Base-by-base conservation (phyloP, 2,113 vertebrate species). In the Semicossyphus pulcher region DNA sequence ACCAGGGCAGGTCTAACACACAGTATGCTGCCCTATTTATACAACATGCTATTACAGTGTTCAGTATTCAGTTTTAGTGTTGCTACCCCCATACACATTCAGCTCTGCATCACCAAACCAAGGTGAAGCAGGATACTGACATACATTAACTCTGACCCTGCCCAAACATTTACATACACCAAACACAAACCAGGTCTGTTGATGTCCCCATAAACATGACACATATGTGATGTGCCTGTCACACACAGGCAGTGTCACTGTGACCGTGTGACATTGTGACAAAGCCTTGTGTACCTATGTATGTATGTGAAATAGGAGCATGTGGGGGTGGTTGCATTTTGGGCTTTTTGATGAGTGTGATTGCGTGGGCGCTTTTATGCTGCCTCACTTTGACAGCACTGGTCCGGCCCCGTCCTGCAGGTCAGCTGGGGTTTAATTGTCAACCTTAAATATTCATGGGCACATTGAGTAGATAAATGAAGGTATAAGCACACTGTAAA, bases 371-470 rank as follows among this genome's bases (percentile, higher is more conserved):
- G 53, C 72, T 10, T 89, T 72, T 67, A 59, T 81, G 78, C 66
- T 66, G 76, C 84, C 53, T 78, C 72, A 71, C 76, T 81, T 79
- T 83, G 85, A 91, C 88, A 81, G 72, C 52, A 3, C 67, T 25
- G 67, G 80, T 81, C 78, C 34, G 23, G 72, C 88, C 85, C 67
- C 72, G 78, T 83, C 78, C 76, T 21, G 56, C 63, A 70, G 93
- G 93, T 94, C 92, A 92, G 90, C 84, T 65, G 80, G 66, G 91
- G 91, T 94, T 94, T 94, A 94, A 93, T 93, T 93, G 92, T 85
- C 78, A 72, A 70, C 85, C 88, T 94, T 92, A 93, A 93, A 94
- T 93, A 94, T 94, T 94, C 92, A 94, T 93, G 85, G 88, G 74
- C 71, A 82, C 89, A 89, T 89, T 90, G 90, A 88, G 86, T 88